Percentiles rank a stretch among this genome's conserved stretches.
These are phyloP conservation scores for Ginglymostoma cirratum DNA, from an alignment of 2,113 vertebrate genomes.

Conservation along the genomic window DNA sequence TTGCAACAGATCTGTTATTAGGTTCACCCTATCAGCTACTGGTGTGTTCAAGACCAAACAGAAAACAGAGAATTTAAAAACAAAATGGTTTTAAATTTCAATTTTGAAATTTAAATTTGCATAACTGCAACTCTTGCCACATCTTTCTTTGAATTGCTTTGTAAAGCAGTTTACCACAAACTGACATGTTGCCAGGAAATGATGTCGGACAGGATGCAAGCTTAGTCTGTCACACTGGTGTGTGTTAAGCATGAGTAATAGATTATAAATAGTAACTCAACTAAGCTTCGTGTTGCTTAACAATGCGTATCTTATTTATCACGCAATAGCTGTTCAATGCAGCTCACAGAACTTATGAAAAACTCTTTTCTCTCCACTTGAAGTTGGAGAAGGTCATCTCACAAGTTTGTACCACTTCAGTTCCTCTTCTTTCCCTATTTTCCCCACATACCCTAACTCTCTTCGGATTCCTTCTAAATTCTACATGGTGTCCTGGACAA, in stretches of 20 bases:
- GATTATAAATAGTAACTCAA: conserved; percentile 17
- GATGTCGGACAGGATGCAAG: conserved; percentile 64
- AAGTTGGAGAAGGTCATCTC: not conserved
- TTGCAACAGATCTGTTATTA: not conserved
- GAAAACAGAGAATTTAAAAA: not conserved
- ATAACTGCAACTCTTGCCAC: not conserved
- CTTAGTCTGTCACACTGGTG: conserved; percentile 34
- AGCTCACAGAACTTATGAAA: not conserved
- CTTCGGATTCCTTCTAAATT: not conserved
- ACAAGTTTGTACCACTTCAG: not conserved
- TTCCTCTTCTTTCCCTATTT: not conserved
- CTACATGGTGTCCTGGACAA: not conserved
- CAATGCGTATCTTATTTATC: not conserved
- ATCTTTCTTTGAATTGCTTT: conserved; percentile 24
- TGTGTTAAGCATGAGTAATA: not conserved
- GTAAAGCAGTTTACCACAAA: conserved; percentile 54
- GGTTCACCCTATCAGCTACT: not conserved
- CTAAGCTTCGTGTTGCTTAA: not conserved
- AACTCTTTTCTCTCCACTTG: not conserved
- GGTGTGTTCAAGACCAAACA: no score
- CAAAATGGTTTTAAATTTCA: not conserved
- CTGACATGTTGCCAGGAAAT: conserved; percentile 51
- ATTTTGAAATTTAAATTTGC: not conserved
- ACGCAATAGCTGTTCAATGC: not conserved
- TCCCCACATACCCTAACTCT: not conserved